Evolutionary conservation across 2,888 invertebrate genomes (phyloP).

Genomic region (Plutella xylostella): DNA sequence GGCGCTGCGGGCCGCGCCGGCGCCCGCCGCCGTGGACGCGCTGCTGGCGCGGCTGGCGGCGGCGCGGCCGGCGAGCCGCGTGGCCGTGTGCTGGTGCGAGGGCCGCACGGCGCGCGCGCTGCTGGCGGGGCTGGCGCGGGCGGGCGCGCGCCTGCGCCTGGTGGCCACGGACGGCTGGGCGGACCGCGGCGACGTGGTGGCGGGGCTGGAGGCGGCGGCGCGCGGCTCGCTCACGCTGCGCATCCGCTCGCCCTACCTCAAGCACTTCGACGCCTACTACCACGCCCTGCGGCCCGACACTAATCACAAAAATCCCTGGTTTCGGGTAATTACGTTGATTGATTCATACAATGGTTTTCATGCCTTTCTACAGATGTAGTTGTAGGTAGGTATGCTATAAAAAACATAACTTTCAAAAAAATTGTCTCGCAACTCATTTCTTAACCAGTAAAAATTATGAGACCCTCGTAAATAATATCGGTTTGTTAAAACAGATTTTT

Average conservation of each 20-base stretch:
- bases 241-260: conserved; percentile 78
- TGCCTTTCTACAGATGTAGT: too few relatives aligned
- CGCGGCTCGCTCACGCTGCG: conserved; percentile 79
- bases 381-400: too few relatives aligned
- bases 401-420: too few relatives aligned
- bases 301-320: conserved; percentile 79
- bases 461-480: too few relatives aligned
- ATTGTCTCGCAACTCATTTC: too few relatives aligned
- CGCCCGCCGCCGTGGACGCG: conserved; percentile 22
- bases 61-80: conserved; percentile 76
- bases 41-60: conserved; percentile 62
- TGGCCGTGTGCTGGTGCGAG: conserved; percentile 85
- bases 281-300: conserved; percentile 72
- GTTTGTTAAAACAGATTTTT: background rate
- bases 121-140: conserved; percentile 69
- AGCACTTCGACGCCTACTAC: conserved; percentile 76
- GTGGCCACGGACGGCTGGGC: conserved; percentile 80
- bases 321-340: conserved; percentile 59
- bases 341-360: too few relatives aligned
- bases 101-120: conserved; percentile 76
- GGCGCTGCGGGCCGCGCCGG: conserved; percentile 29
- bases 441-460: too few relatives aligned
- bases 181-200: conserved; percentile 79
- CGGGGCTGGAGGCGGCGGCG: conserved; percentile 73
- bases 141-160: conserved; percentile 73